phyloP scores from a whole-genome alignment of 2,888 invertebrate genomes.

The Leucoptera coffeella region DNA sequence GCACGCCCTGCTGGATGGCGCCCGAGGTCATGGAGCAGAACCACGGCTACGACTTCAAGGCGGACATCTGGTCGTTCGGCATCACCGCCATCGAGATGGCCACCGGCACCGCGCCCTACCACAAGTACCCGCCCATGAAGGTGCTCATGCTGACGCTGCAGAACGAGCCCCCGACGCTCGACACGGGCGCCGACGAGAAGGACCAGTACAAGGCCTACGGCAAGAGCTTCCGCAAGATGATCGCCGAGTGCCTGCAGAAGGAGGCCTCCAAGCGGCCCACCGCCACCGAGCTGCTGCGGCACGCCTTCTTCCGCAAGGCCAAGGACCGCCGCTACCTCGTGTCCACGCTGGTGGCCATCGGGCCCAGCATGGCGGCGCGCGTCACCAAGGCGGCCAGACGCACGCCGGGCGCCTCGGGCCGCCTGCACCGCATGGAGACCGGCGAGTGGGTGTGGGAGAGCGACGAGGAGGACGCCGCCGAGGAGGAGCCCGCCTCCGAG shows the following conservation, averaged over 20 bases:
- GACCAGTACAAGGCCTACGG: slow-evolving; percentile 99
- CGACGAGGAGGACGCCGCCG: slow-evolving; percentile 75
- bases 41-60: slow-evolving; percentile 99
- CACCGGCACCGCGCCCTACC: slow-evolving; percentile 97
- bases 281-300: slow-evolving; percentile 92
- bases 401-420: slow-evolving; percentile 80
- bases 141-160: slow-evolving; percentile 98
- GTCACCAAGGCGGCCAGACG: slow-evolving; percentile 92
- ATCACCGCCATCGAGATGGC: slow-evolving; percentile 99
- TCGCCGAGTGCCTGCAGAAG: slow-evolving; percentile 95
- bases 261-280: slow-evolving; percentile 93
- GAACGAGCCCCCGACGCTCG: slow-evolving; percentile 96
- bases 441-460: slow-evolving; percentile 99
- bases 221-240: slow-evolving; percentile 96
- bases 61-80: slow-evolving; percentile 76
- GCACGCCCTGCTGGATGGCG: slow-evolving; percentile 99
- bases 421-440: slow-evolving; percentile 87
- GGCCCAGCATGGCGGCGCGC: slow-evolving; percentile 85
- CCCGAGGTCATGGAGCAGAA: slow-evolving; percentile 99
- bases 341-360: slow-evolving; percentile 78
- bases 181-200: slow-evolving; percentile 93
- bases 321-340: slow-evolving; percentile 89
- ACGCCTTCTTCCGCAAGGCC: slow-evolving; percentile 98
- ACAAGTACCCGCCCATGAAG: slow-evolving; percentile 99
- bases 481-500: slow-evolving; percentile 25